phyloP scores from a whole-genome alignment of 1,140 invertebrate species.

The Rhopalosiphum padi region DNA sequence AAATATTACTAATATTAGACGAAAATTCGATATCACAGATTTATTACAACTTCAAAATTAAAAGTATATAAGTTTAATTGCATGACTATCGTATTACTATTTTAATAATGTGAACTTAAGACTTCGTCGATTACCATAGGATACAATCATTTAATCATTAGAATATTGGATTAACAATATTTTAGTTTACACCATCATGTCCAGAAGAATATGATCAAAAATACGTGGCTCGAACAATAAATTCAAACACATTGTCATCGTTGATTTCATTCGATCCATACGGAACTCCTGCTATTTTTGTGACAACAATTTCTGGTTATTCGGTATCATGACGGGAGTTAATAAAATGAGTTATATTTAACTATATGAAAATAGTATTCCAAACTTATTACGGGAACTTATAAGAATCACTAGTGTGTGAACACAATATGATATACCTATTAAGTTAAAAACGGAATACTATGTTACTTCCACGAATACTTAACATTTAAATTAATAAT shows the following conservation, averaged over 20 bases:
- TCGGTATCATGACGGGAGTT: no score
- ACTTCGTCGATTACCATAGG: not conserved
- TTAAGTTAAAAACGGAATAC: not conserved
- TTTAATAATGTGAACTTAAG: not conserved
- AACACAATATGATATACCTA: no score
- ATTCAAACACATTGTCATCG: not conserved
- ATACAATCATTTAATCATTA: not conserved
- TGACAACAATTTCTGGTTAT: not conserved
- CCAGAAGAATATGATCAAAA: not conserved
- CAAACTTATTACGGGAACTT: not conserved
- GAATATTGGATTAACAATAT: not conserved
- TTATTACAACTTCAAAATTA: not conserved
- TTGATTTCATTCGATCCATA: not conserved
- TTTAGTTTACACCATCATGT: not conserved
- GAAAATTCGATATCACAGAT: not conserved
- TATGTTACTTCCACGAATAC: not conserved
- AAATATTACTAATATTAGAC: not conserved
- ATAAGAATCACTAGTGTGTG: no score
- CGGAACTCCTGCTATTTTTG: not conserved
- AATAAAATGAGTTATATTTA: no score
- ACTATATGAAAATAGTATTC: not conserved
- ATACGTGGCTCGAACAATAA: not conserved
- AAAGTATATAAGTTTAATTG: not conserved
- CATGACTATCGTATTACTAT: no score
- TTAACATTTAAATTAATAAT: not conserved